Evolutionary conservation across 2,797 vertebrate species (phyloP).

Genomic region (Cyprinodon diabolis): DNA sequence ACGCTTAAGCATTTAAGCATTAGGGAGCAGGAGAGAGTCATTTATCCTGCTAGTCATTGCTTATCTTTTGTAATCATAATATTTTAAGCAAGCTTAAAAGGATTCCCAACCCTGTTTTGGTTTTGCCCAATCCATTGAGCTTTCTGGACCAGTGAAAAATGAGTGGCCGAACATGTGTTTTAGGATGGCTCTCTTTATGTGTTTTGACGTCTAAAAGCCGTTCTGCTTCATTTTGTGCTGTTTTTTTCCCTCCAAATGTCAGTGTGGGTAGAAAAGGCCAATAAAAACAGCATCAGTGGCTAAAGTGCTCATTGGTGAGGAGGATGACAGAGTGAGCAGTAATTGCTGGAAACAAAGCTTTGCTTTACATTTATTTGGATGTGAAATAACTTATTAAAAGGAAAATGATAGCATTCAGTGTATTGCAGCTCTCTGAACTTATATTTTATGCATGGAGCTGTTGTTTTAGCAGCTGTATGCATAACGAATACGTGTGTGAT

Average conservation of each 20-base stretch:
- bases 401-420: slow-evolving; percentile 22
- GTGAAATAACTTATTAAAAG: slow-evolving; percentile 47
- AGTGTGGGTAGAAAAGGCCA: slow-evolving; percentile 31
- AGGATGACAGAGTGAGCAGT: slow-evolving; percentile 11
- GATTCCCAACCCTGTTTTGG: slow-evolving; percentile 27
- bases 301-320: slow-evolving; percentile 34
- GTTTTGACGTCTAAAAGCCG: slow-evolving; percentile 8
- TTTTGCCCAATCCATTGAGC: slow-evolving; percentile 16
- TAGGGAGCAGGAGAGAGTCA: slow-evolving; percentile 12
- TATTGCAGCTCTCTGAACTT: slow-evolving; percentile 5
- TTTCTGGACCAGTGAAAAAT: background rate
- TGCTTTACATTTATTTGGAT: slow-evolving; percentile 36
- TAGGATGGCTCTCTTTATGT: slow-evolving; percentile 9
- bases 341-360: slow-evolving; percentile 47
- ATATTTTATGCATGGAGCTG: background rate
- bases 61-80: slow-evolving; percentile 24
- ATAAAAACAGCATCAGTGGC: slow-evolving; percentile 16
- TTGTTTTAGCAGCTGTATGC: slow-evolving; percentile 36
- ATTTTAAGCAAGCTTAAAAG: slow-evolving; percentile 7
- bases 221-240: slow-evolving; percentile 23
- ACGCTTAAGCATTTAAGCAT: slow-evolving; percentile 13
- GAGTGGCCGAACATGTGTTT: slow-evolving; percentile 10
- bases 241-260: slow-evolving; percentile 55
- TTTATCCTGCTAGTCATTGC: slow-evolving; percentile 22
- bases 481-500: slow-evolving; percentile 31